Base-by-base conservation (phyloP, 2,113 vertebrate species). In the Lepisosteus osseus region DNA sequence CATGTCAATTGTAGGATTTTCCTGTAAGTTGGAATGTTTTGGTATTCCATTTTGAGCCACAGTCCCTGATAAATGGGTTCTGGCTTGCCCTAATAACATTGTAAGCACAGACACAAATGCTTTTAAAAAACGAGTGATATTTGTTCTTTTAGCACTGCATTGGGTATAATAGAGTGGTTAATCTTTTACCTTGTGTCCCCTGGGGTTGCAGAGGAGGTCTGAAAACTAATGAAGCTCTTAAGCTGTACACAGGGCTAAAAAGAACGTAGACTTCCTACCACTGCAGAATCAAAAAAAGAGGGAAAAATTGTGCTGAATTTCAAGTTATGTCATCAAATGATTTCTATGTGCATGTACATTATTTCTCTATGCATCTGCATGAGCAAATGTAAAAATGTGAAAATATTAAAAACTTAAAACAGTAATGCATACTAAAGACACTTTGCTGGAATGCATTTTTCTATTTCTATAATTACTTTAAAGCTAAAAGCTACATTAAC, bases 221-320 rank as follows among this genome's bases (percentile, higher is more conserved):
- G 62, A 40, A 29, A 64, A 43, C 62, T 64, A 64, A 64, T 64
- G 62, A 64, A 64, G 62, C 62, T 64, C 17, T 64, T 64, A 64
- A 64, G 29, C 62, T 43, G 41, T 9, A 64, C 61, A 62, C 61
- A 15, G 17, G 61, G 61, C 61, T 0, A 62, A 15, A 29, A 7
- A 55, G 17, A 12, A 15, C 61, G 2, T 62, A 2, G 13, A n/a
- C 4, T 62, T n/a, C 17, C 17, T 64, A 12, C 8, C 8, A 64
- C 41, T 64, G 29, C 62, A 64, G 62, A 3, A 64, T 40, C 41
- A 64, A 9, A 59, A 7, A 40, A 17, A 9, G 29, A 29, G 29
- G 29, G 29, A 64, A 64, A 6, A 64, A 17, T 4, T 9, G 57
- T n/a, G 13, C 29, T 29, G 29, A 29, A 29, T 29, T 29, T 29